Conservation (phyloP, 2,113 vertebrate species). For the Anseranas semipalmata region DNA sequence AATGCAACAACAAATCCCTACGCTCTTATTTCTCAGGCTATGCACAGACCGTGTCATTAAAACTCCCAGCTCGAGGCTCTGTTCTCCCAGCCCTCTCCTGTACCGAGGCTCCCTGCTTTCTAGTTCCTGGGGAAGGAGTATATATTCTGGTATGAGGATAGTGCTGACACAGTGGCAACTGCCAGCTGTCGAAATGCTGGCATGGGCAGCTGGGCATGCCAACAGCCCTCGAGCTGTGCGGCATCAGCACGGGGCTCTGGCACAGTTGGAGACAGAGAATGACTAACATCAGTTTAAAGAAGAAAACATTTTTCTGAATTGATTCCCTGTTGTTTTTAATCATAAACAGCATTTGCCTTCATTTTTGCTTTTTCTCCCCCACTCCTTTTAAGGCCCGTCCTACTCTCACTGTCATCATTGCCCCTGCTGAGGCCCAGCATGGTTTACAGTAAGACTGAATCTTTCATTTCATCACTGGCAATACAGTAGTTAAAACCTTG, state of each 20-base stretch:
- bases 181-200: background rate
- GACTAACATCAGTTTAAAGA: background rate
- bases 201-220: background rate
- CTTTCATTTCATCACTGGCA: background rate
- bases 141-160: background rate
- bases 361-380: background rate
- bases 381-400: background rate
- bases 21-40: constrained; percentile 6
- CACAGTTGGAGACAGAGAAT: background rate
- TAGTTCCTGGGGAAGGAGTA: background rate
- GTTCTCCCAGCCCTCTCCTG: background rate
- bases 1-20: background rate
- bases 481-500: background rate
- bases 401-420: background rate
- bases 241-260: background rate
- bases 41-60: background rate
- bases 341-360: background rate
- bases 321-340: background rate
- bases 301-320: background rate
- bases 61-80: background rate
- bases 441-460: background rate
- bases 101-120: background rate
- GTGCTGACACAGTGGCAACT: background rate
- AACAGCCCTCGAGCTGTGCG: background rate
- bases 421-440: background rate